Conservation (phyloP, 2,797 vertebrate genomes). For the Coregonus suidteri region DNA sequence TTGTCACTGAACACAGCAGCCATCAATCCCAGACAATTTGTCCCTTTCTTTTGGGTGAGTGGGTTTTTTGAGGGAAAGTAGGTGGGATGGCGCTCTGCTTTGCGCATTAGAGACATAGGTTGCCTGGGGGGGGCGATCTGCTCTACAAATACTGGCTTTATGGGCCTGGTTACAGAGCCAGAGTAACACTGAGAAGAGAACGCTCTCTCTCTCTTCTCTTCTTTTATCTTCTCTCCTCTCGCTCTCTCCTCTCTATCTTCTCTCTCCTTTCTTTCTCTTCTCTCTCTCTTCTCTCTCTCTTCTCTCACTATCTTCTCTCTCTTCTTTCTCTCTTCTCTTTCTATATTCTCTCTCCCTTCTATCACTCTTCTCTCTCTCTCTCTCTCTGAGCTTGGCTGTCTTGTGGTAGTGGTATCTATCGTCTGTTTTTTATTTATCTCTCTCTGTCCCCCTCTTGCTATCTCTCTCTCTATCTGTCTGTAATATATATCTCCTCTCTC, state of each 20-base stretch:
- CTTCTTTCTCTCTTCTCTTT: constrained; percentile 19
- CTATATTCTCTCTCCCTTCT: not conserved
- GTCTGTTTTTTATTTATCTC: not conserved
- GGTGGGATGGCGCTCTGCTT: constrained; percentile 58
- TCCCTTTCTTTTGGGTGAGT: constrained; percentile 48
- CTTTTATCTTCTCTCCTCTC: constrained; percentile 7
- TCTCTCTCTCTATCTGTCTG: constrained; percentile 5
- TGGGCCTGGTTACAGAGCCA: constrained; percentile 47
- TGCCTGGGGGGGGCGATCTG: constrained; percentile 49
- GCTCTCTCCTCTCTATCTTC: no score
- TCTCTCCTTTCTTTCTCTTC: not conserved
- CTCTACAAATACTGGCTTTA: constrained; percentile 65
- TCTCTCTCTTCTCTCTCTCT: not conserved
- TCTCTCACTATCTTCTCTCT: not conserved
- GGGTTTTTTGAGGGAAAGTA: constrained; percentile 47
- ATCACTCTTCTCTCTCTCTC: constrained; percentile 19
- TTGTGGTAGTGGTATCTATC: not conserved
- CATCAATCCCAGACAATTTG: constrained; percentile 55
- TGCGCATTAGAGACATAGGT: constrained; percentile 62
- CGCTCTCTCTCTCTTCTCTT: constrained; percentile 12
- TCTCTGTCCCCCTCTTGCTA: constrained; percentile 29
- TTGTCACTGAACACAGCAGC: constrained; percentile 49
- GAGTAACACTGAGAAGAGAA: constrained; percentile 32
- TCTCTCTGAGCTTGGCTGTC: constrained; percentile 1
- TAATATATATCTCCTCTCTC: not conserved